Percentiles rank a stretch among this genome's conserved stretches.
Evolutionary conservation across 2,113 vertebrate species (phyloP).

Genomic region (Sander vitreus): DNA sequence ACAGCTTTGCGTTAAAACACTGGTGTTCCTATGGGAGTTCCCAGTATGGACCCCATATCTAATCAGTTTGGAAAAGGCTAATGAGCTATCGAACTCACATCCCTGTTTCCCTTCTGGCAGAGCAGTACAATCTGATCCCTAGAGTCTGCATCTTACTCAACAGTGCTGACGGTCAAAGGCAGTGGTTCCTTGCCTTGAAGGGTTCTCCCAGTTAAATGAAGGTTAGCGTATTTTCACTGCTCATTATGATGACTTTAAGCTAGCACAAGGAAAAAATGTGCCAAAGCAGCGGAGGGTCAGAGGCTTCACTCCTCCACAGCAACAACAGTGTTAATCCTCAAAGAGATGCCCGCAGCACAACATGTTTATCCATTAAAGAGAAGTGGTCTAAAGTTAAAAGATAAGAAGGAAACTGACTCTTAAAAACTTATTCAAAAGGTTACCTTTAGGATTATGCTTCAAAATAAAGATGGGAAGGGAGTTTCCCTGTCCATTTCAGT

Average conservation of each 20-base stretch:
- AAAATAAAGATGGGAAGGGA: background rate
- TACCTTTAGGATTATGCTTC: background rate
- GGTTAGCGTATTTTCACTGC: constrained; percentile 30
- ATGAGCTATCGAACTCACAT: constrained; percentile 63
- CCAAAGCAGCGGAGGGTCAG: constrained; percentile 40
- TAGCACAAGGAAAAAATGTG: constrained; percentile 12
- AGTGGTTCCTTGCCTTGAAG: constrained; percentile 45
- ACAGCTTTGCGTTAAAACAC: constrained; percentile 24
- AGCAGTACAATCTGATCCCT: constrained; percentile 55
- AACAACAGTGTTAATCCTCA: constrained; percentile 22
- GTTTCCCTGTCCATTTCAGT: background rate
- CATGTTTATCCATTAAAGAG: constrained; percentile 7
- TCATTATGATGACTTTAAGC: constrained; percentile 35
- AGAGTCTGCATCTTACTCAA: constrained; percentile 46
- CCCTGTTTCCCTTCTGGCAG: constrained; percentile 44
- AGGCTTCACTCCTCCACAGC: constrained; percentile 60
- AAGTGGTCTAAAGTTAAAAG: background rate
- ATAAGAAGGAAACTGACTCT: background rate
- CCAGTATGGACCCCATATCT: constrained; percentile 55
- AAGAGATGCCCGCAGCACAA: constrained; percentile 9
- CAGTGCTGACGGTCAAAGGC: constrained; percentile 59
- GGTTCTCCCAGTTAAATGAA: constrained; percentile 48
- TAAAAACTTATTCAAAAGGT: background rate
- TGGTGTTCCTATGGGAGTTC: constrained; percentile 24
- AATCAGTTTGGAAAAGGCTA: constrained; percentile 69